These are phyloP conservation scores for Gobionotothen gibberifrons DNA, from an alignment of 2,797 vertebrate species.

Conservation along the genomic window DNA sequence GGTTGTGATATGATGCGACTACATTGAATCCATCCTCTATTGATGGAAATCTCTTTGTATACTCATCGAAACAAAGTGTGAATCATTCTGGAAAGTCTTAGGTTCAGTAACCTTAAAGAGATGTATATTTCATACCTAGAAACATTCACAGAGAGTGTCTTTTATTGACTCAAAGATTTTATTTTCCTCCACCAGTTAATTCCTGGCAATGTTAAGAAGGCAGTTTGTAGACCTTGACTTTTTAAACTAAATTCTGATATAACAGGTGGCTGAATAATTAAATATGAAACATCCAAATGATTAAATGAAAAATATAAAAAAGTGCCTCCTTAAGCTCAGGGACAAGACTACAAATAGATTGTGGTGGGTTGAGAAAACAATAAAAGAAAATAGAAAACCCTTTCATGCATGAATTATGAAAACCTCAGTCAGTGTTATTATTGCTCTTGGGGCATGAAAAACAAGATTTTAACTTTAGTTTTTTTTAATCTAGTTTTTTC, in stretches of 20 bases:
- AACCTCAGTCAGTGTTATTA: too few relatives aligned
- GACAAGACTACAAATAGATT: not conserved
- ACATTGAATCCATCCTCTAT: constrained; percentile 20
- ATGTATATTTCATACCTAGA: not conserved
- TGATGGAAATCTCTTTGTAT: constrained; percentile 16
- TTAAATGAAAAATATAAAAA: not conserved
- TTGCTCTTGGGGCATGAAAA: too few relatives aligned
- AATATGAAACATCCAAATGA: not conserved
- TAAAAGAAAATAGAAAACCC: not conserved
- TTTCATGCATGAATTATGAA: too few relatives aligned
- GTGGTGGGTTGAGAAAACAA: not conserved
- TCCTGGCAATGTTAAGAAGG: not conserved
- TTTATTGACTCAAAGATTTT: not conserved
- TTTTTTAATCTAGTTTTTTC: too few relatives aligned
- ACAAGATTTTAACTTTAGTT: too few relatives aligned
- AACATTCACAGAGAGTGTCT: not conserved
- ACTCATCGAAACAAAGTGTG: not conserved
- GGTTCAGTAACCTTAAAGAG: not conserved
- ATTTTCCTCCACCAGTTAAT: not conserved
- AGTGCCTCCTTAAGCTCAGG: not conserved
- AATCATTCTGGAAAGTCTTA: not conserved
- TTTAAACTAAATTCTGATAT: not conserved
- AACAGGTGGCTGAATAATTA: not conserved
- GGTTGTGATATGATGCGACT: not conserved
- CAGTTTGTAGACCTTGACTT: not conserved